phyloP scores from a whole-genome alignment of 2,113 vertebrate genomes.

The Tychaedon coryphoeus region DNA sequence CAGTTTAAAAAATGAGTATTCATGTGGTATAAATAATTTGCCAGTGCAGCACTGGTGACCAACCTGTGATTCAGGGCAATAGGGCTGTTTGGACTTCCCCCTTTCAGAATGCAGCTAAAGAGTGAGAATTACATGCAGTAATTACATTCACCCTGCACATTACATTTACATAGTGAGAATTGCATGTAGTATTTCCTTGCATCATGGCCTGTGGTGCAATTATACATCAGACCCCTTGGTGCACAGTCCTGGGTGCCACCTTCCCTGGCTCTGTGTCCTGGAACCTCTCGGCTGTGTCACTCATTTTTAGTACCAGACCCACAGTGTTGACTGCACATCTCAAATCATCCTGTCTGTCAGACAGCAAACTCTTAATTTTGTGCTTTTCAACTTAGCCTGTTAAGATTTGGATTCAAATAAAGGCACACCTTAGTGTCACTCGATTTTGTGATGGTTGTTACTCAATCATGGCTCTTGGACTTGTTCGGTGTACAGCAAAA shows the following conservation, averaged over 20 bases:
- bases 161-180: background rate
- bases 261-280: background rate
- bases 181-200: background rate
- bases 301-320: background rate
- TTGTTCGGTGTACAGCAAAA: background rate
- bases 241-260: background rate
- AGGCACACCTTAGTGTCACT: background rate
- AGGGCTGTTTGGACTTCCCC: background rate
- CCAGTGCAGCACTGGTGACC: rapidly evolving
- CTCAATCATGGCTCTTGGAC: background rate
- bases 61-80: background rate
- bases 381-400: background rate
- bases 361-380: background rate
- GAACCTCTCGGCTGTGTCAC: background rate
- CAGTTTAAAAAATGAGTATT: background rate
- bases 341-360: background rate
- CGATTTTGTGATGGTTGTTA: background rate
- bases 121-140: background rate
- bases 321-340: background rate
- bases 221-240: background rate
- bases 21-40: background rate
- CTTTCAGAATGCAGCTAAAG: background rate
- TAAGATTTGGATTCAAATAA: background rate
- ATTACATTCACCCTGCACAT: background rate
- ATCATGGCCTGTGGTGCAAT: rapidly evolving